Base-by-base conservation (phyloP, 2,888 invertebrate species). In the Drosophila borborema region DNA sequence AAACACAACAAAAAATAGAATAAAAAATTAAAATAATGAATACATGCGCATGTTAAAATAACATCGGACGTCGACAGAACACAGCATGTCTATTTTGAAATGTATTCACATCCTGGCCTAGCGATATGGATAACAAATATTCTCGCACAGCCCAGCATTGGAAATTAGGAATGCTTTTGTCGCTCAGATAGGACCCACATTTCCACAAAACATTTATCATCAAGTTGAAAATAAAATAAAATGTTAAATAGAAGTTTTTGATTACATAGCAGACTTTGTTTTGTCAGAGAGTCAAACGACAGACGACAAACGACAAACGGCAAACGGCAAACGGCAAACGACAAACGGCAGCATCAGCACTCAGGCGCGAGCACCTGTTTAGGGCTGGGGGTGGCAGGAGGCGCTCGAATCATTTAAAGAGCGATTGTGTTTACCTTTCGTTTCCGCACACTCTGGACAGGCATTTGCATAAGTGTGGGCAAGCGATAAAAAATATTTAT, bases 171-270 rank as follows among this genome's bases (percentile, higher is more conserved):
- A 46, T 46, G 60, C 62, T 53, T 63, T 56, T 68, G 62, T 65
- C 59, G 66, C 51, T 45, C 40, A 36, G 60, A 83, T 69, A 79
- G 49, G 59, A 53, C 67, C 76, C 85, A 74, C 81, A 87, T 80
- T 85, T 71, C 66, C 77, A 74, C 72, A 83, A 68, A 75, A 74
- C 88, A 83, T 88, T 85, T 86, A 88, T 83, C 82, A 85, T 80
- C 83, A 85, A 81, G 75, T 83, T 85, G 70, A 56, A 81, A 80
- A 75, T 72, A 86, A 86, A 81, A 85, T 85, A 86, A 86, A 81
- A 85, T 85, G 75, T 80, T 75, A 80, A 83, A 88, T 86, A 75
- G 71, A 85, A 85, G 81, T 85, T 87, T 85, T 70, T 80, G 80
- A 80, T 80, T 77, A 80, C 70, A 71, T 70, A 80, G 81, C 72